Base-by-base conservation (phyloP, 2,797 vertebrate genomes). In the Pipistrellus pygmaeus region DNA sequence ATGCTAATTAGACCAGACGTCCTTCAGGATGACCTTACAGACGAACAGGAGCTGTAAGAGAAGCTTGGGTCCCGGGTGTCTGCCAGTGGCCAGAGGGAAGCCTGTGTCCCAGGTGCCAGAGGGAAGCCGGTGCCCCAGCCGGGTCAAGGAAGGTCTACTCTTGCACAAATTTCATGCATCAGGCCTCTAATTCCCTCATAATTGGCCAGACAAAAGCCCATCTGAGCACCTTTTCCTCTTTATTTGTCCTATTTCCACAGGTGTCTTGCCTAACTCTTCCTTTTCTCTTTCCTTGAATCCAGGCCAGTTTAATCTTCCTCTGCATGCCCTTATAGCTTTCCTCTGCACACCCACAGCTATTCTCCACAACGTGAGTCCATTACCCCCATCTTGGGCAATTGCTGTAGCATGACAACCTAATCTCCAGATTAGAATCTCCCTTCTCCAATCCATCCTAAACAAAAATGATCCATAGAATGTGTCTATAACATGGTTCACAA, bases 371-470 rank as follows among this genome's bases (percentile, higher is more conserved):
- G 18, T 0, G 21, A 84, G 8, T 38, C 64, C 13, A 7, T 38
- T n/a, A 3, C 27, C 32, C 30, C 41, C 46, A 4, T 46, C 72
- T 69, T 35, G n/a, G 20, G 30, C 35, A 71, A n/a, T 17, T 8
- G 1, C 30, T 48, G 12, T n/a, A 23, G 27, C 48, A 48, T 10
- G 10, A 62, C 2, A 44, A 20, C 60, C 84, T 9, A 60, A 27
- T 18, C 44, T 75, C 32, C 0, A 0, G 11, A 5, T 17, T 9
- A 30, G 15, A 0, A 17, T 57, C 13, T 25, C 32, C 69, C 21
- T 68, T 23, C n/a, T 64, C 25, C 13, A 14, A 11, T 9, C 12
- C 12, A n/a, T n/a, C 62, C 51, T 38, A 14, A n/a, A 69, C 25
- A 35, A 12, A 12, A 55, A 23, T 9, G 2, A 21, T 55, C 83